Evolutionary conservation across 2,888 invertebrate genomes (phyloP), one percentile per base, ranked within the genome.

Genomic region (Eupithecia exiguata): DNA sequence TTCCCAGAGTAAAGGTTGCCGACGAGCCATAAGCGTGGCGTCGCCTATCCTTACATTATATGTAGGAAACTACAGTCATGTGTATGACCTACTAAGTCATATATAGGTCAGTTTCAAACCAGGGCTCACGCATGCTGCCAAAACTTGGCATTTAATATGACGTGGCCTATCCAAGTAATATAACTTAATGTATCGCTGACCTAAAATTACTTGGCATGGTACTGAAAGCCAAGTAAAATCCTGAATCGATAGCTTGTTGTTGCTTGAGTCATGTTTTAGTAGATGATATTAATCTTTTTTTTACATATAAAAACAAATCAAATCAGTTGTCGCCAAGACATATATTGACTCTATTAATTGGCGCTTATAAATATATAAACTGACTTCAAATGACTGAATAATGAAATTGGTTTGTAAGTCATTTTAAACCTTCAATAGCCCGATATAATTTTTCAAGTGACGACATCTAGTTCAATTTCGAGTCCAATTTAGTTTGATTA

Each of bases 171-270:
- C 93, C 93, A 93, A 93, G 88, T 88, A 79, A 85, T 88, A 88
- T 91, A 90, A 90, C 84, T 90, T 89, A 91, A 85, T 88, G 83
- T 84, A 89, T 89, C 85, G 85, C 88, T 90, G 91, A 90, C 92
- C 92, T 84, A 87, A 88, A 89, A 92, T 90, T 86, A 89, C 86
- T 92, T 92, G 91, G 92, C 92, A 91, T 81, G 81, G 84, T 70
- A 65, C 69, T 66, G 70, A 43, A 58, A 68, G 66, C 65, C 67
- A 72, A 61, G 75, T 62, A 16, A 21, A 46, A 66, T 67, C 38
- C 38, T 40, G 49, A 76, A 73, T 76, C 76, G 21, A 76, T 76
- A 67, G 18, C 46, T 30, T 38, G 36, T 38, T 58, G 53, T 53
- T 53, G 53, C 49, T 53, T 21, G n/a, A n/a, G 46, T 7, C 46